Base-by-base conservation (phyloP, 1,140 invertebrate genomes). In the Aphidius ervi region DNA sequence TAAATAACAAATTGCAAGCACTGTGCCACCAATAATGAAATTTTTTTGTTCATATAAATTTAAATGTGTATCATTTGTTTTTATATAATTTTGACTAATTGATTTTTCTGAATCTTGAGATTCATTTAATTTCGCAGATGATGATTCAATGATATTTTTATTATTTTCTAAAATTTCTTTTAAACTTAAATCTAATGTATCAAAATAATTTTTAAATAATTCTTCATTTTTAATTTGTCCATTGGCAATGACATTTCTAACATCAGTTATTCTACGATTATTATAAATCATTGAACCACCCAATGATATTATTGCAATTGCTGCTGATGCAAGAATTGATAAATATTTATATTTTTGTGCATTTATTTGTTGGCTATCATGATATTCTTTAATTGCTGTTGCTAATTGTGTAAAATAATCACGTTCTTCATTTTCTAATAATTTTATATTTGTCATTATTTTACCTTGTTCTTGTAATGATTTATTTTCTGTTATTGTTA, bases 381-480 rank as follows among this genome's bases (percentile, higher is more conserved):
- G 78, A 63, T 80, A 79, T 49, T 80, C 77, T 59, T 79, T 80
- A 6, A 78, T 77, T 5, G 75, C 74, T 5, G 76, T 80, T 20
- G 76, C 66, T 31, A 80, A 68, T 31, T 74, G 68, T 0, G 70
- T 74, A 50, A 80, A 80, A 56, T 75, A 61, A 62, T 79, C 74
- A 5, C 68, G 67, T 52, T 78, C 76, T 55, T 77, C 73, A 10
- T 67, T 71, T 43, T 79, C 78, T 5, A 75, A 57, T 20, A 73
- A 63, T 23, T 54, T 45, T 46, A 79, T 58, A n/a, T 73, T 57
- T 5, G 67, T 57, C 6, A 53, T 61, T 7, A 78, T 64, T 62
- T 59, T 74, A 4, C 50, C 43, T 40, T 78, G 72, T 16, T 79
- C 75, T 46, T 78, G 76, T 10, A 78, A 59, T 43, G 48, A 62